phyloP scores from a whole-genome alignment of 1,140 invertebrate genomes.

The Eufriesea mexicana region DNA sequence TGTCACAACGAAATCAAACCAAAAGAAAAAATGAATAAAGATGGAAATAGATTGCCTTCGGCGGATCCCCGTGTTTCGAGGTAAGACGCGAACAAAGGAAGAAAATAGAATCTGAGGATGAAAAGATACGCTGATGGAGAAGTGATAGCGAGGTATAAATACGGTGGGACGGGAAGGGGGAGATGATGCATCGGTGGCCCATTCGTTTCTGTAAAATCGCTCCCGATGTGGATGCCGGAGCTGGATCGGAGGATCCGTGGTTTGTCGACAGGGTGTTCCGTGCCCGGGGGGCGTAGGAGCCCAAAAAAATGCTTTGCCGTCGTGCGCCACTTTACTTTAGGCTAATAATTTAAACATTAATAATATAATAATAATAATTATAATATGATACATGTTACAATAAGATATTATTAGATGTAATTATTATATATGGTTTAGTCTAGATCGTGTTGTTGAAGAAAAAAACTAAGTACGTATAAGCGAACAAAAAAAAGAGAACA shows the following conservation, averaged over 20 bases:
- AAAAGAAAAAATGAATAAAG: neutral
- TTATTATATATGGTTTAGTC: slow-evolving; percentile 83
- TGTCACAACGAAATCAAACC: slow-evolving; percentile 57
- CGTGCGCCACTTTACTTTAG: slow-evolving; percentile 82
- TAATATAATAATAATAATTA: slow-evolving; percentile 79
- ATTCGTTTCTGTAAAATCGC: slow-evolving; percentile 29
- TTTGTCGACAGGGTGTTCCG: slow-evolving; percentile 81
- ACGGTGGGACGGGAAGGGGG: neutral
- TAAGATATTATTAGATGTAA: slow-evolving; percentile 84
- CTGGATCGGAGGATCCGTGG: slow-evolving; percentile 64
- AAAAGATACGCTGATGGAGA: neutral
- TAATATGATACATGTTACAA: slow-evolving; percentile 82
- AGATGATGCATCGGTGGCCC: slow-evolving; percentile 29
- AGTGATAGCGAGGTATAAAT: neutral
- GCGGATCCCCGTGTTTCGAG: slow-evolving; percentile 47
- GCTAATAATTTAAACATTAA: slow-evolving; percentile 82
- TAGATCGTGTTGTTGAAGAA: slow-evolving; percentile 83
- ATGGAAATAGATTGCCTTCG: slow-evolving; percentile 24
- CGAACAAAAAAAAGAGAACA: slow-evolving; percentile 62
- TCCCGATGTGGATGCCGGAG: slow-evolving; percentile 20
- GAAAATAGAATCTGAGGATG: neutral
- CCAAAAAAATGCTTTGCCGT: slow-evolving; percentile 81
- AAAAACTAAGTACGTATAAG: slow-evolving; percentile 81
- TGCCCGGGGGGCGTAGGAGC: slow-evolving; percentile 78
- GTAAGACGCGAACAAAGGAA: slow-evolving; percentile 14